Conservation (phyloP, 2,797 vertebrate species). For the Ptychadena robeensis region DNA sequence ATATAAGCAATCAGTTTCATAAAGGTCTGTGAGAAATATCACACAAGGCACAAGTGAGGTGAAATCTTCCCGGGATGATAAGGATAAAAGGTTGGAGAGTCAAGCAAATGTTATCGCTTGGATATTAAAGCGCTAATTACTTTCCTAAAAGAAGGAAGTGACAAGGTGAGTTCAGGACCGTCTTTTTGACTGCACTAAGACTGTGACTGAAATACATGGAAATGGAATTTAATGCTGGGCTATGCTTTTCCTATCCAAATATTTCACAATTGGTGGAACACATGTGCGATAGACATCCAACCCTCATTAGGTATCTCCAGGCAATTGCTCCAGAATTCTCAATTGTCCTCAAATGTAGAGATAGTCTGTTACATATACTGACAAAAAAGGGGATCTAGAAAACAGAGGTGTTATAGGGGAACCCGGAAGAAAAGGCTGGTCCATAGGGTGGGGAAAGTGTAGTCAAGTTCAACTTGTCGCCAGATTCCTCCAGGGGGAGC, state of each 20-base stretch:
- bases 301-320: not conserved
- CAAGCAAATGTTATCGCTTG: conserved; percentile 48
- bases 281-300: not conserved
- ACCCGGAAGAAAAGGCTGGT: too few species aligned
- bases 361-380: too few species aligned
- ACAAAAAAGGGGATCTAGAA: too few species aligned
- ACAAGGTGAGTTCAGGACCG: not conserved
- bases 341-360: not conserved
- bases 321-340: not conserved
- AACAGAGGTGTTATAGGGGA: too few species aligned
- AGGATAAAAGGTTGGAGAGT: conserved; percentile 51
- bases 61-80: conserved; percentile 30
- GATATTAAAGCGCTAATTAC: conserved; percentile 49
- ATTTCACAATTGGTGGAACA: not conserved
- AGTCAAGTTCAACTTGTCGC: too few species aligned
- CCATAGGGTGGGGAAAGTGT: too few species aligned
- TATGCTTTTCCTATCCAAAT: not conserved
- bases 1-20: conserved; percentile 52
- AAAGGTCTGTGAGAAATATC: conserved; percentile 58
- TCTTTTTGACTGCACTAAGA: not conserved
- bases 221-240: not conserved
- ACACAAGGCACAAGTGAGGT: conserved; percentile 24
- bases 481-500: too few species aligned
- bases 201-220: not conserved
- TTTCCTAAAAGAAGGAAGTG: conserved; percentile 28